Percentiles rank a stretch among this genome's conserved stretches.
phyloP scores from a whole-genome alignment of 2,113 vertebrate species.

The Setophaga coronata region DNA sequence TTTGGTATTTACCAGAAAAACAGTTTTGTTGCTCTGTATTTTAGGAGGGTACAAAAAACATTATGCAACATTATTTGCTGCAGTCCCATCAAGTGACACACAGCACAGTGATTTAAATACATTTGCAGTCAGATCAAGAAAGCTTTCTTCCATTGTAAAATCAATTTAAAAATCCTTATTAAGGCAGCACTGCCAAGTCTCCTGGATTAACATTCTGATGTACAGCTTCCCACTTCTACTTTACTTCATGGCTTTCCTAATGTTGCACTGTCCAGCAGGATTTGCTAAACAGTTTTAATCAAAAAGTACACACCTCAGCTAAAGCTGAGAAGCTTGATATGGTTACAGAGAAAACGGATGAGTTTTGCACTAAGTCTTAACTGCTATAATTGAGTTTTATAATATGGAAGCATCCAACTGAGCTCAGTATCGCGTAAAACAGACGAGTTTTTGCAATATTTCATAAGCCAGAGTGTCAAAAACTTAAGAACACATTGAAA shows the following conservation, averaged over 20 bases:
- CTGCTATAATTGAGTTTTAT: background rate
- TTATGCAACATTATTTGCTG: background rate
- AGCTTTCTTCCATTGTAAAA: conserved; percentile 16
- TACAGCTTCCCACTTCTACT: background rate
- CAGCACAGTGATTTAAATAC: background rate
- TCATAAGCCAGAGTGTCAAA: background rate
- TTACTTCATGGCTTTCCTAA: background rate
- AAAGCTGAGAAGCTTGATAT: background rate
- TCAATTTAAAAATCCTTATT: conserved; percentile 13
- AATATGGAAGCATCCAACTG: background rate
- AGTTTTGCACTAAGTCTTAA: background rate
- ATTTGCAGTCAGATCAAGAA: background rate
- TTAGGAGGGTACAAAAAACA: background rate
- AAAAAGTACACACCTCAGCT: conserved; percentile 14
- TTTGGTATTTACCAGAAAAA: background rate
- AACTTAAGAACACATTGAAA: background rate
- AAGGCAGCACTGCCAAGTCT: background rate
- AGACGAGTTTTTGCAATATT: background rate
- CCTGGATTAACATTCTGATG: background rate
- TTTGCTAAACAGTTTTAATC: conserved; percentile 13
- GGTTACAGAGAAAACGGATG: background rate
- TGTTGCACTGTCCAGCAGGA: background rate
- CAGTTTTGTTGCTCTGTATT: background rate
- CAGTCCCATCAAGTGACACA: background rate
- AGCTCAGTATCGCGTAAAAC: background rate